Conservation (phyloP, 2,113 vertebrate genomes). For the Apeltes quadracus region DNA sequence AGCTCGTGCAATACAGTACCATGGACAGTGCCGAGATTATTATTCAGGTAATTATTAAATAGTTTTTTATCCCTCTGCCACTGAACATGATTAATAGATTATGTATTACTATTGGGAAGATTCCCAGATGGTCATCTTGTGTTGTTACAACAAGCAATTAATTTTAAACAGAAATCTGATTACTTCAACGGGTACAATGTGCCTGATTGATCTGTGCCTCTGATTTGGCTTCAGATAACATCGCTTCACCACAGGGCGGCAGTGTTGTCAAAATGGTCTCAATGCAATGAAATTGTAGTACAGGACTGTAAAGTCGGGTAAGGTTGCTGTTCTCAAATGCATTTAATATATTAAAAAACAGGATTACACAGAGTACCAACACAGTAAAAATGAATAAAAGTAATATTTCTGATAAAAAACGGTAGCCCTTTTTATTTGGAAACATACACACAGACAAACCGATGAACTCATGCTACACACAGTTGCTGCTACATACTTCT, state of each 20-base stretch:
- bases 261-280: constrained; percentile 48
- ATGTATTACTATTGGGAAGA: neutral
- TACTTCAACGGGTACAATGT: neutral
- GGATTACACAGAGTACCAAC: constrained; percentile 50
- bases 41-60: neutral
- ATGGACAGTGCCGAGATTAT: neutral
- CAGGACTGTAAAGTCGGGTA: constrained; percentile 12
- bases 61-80: neutral
- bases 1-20: neutral
- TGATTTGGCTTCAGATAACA: constrained; percentile 44
- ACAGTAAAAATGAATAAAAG: constrained; percentile 72
- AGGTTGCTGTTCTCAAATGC: constrained; percentile 59
- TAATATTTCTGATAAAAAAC: constrained; percentile 70
- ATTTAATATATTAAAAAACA: constrained; percentile 71
- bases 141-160: neutral
- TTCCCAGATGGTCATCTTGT: neutral
- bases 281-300: neutral
- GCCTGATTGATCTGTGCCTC: neutral
- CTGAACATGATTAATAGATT: neutral
- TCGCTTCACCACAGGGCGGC: constrained; percentile 64
- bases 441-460: constrained; percentile 63
- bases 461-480: constrained; percentile 75
- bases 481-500: constrained; percentile 77
- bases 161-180: neutral
- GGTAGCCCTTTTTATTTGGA: constrained; percentile 82